Conservation (phyloP, 2,888 invertebrate species). For the Yponomeuta evonymella region DNA sequence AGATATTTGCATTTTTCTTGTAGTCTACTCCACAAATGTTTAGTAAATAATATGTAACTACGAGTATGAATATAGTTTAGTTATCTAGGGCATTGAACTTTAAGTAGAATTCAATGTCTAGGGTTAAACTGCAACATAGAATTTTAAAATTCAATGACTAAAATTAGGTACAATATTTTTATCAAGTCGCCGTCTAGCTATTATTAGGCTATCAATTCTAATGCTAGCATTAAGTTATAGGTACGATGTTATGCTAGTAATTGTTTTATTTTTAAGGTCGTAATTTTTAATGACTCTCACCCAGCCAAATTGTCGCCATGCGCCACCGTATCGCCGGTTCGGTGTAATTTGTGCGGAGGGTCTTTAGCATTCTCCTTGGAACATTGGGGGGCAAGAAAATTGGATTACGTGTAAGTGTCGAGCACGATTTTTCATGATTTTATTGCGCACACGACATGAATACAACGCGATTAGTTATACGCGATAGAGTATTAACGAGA, state of each 20-base stretch:
- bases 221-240: background rate
- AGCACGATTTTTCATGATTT: constrained; percentile 61
- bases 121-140: no score
- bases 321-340: background rate
- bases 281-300: background rate
- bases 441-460: constrained; percentile 50
- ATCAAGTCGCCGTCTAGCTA: no score
- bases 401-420: constrained; percentile 68
- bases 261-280: background rate
- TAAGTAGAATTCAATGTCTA: no score
- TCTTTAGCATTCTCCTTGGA: constrained; percentile 53
- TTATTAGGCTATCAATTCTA: constrained; percentile 27
- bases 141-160: no score
- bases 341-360: constrained; percentile 47
- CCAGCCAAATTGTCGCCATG: background rate
- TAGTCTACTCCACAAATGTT: no score
- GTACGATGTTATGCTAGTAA: background rate
- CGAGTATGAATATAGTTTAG: no score
- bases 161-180: no score
- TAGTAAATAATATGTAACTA: no score
- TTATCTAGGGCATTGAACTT: no score
- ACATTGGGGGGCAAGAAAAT: constrained; percentile 38
- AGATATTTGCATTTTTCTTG: no score
- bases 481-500: background rate
- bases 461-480: constrained; percentile 40